A percentile compares a stretch with the other conserved stretches of the same genome.
phyloP scores from a whole-genome alignment of 2,888 invertebrate species.

The Nysson spinosus region DNA sequence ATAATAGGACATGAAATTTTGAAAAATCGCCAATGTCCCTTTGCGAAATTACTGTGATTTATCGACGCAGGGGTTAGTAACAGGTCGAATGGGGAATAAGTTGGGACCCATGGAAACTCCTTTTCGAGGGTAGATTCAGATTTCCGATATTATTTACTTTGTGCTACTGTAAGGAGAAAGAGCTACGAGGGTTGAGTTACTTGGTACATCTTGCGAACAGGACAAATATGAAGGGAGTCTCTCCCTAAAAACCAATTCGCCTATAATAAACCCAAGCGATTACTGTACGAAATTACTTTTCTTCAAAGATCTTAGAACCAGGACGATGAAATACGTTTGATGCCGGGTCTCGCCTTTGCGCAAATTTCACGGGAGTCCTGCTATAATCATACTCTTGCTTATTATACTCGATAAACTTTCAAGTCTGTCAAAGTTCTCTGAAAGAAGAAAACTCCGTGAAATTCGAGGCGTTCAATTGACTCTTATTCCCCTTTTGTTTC shows the following conservation, averaged over 20 bases:
- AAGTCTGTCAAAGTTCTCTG: conserved; percentile 1
- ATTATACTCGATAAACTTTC: too few species aligned
- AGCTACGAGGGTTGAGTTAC: background rate
- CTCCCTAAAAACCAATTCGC: conserved; percentile 44
- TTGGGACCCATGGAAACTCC: conserved; percentile 17
- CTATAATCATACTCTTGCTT: too few species aligned
- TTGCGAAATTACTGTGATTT: conserved; percentile 9
- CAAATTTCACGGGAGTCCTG: background rate
- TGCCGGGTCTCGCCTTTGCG: conserved; percentile 34
- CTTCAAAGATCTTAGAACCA: conserved; percentile 15
- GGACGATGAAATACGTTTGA: conserved; percentile 32
- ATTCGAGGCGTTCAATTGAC: background rate
- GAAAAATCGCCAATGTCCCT: background rate
- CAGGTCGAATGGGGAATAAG: conserved; percentile 5
- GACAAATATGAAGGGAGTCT: conserved; percentile 43
- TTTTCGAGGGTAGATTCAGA: conserved; percentile 56
- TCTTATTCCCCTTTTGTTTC: background rate
- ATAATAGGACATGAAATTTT: too few species aligned
- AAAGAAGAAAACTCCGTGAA: background rate
- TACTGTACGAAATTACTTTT: conserved; percentile 59
- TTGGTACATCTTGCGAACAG: conserved; percentile 6
- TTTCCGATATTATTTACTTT: conserved; percentile 63
- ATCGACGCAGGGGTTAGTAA: background rate
- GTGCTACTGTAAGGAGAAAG: conserved; percentile 16
- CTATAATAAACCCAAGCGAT: conserved; percentile 55